A percentile compares a stretch with the other conserved stretches of the same genome.
These are phyloP conservation scores for Buathra laborator DNA, from an alignment of 2,888 invertebrate genomes.

Conservation along the genomic window DNA sequence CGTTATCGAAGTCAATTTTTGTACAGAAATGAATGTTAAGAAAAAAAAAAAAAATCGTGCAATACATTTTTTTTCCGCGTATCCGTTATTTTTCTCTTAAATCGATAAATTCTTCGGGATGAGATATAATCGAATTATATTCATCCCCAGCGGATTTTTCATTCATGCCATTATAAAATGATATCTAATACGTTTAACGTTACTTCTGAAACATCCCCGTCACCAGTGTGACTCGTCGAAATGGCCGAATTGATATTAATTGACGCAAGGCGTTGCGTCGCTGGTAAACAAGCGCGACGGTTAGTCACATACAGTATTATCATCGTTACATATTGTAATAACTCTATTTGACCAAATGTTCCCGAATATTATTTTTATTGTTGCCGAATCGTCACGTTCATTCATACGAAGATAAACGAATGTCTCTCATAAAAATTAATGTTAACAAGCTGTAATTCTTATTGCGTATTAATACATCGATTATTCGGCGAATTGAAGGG, in stretches of 20 bases:
- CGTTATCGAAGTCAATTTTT: too few species aligned
- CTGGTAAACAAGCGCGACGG: conserved; percentile 37
- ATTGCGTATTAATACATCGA: too few species aligned
- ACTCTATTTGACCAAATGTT: background rate
- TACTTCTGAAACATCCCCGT: conserved; percentile 30
- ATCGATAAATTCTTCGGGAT: background rate
- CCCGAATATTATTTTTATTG: background rate
- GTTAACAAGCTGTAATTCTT: background rate
- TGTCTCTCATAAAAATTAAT: background rate
- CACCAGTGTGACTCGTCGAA: conserved; percentile 6
- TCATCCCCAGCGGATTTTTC: background rate
- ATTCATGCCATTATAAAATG: background rate
- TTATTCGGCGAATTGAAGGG: too few species aligned
- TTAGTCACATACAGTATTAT: background rate
- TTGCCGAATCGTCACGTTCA: background rate
- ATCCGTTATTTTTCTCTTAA: too few species aligned
- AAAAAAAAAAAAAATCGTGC: too few species aligned
- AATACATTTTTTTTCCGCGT: too few species aligned
- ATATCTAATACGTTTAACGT: background rate
- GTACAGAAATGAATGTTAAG: too few species aligned
- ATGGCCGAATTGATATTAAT: conserved; percentile 57
- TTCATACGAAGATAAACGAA: background rate
- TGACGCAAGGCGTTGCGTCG: background rate
- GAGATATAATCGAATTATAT: background rate
- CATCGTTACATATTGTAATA: conserved; percentile 11